A percentile compares a stretch with the other conserved stretches of the same genome.
phyloP scores from a whole-genome alignment of 1,140 invertebrate genomes.

The Leptoteleia sp. region DNA sequence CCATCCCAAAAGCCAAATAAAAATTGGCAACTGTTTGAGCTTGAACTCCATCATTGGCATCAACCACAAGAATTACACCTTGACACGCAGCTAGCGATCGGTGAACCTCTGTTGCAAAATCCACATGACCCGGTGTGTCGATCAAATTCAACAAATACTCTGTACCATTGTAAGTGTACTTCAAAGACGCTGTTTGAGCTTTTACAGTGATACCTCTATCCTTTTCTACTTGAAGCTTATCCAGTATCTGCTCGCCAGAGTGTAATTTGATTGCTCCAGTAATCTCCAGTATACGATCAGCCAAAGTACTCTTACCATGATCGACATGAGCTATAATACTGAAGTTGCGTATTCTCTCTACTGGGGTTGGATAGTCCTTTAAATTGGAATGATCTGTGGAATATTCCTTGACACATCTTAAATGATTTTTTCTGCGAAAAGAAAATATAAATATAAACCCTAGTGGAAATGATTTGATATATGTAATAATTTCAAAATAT shows the following conservation, averaged over 20 bases:
- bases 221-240: slow-evolving; percentile 93
- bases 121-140: slow-evolving; percentile 99
- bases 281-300: slow-evolving; percentile 94
- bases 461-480: too few relatives aligned
- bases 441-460: too few relatives aligned
- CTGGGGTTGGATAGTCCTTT: slow-evolving; percentile 78
- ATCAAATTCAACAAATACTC: slow-evolving; percentile 97
- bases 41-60: slow-evolving; percentile 98
- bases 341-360: slow-evolving; percentile 93
- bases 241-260: slow-evolving; percentile 90
- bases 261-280: slow-evolving; percentile 91
- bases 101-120: slow-evolving; percentile 98
- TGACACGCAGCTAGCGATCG: slow-evolving; percentile 95
- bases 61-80: slow-evolving; percentile 96
- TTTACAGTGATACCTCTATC: slow-evolving; percentile 99
- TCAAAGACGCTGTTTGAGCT: slow-evolving; percentile 96
- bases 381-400: slow-evolving; percentile 38
- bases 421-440: slow-evolving; percentile 25
- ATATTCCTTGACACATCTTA: slow-evolving; percentile 42
- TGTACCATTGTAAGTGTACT: slow-evolving; percentile 86
- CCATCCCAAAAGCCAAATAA: slow-evolving; percentile 92
- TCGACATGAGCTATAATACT: slow-evolving; percentile 99
- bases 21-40: slow-evolving; percentile 99
- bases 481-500: too few relatives aligned
- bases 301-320: slow-evolving; percentile 98